phyloP scores from a whole-genome alignment of 2,888 invertebrate genomes.

The Stomorhina lunata region DNA sequence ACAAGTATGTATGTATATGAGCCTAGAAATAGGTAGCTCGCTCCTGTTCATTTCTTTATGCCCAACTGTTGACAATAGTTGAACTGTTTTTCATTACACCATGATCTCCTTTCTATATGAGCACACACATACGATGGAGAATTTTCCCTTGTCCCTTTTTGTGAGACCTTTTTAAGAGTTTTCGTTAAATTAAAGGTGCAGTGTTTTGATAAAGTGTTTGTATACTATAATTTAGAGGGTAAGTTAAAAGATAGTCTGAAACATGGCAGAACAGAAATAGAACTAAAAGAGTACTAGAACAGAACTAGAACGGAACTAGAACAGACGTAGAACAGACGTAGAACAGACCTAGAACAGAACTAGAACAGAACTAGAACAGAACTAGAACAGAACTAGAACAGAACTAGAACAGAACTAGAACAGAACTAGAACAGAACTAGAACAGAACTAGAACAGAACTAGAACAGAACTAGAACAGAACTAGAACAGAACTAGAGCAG shows the following conservation, averaged over 20 bases:
- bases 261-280: too few relatives aligned
- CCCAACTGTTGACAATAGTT: conserved; percentile 53
- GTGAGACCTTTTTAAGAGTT: not conserved
- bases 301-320: not conserved
- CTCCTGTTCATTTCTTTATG: not conserved
- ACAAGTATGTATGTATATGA: too few relatives aligned
- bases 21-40: not conserved
- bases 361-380: not conserved
- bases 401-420: not conserved
- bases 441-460: not conserved
- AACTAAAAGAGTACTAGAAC: not conserved
- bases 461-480: not conserved
- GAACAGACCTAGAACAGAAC: not conserved
- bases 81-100: conserved; percentile 8
- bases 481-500: not conserved
- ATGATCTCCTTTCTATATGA: not conserved
- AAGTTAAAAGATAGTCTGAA: not conserved
- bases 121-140: not conserved
- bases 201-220: not conserved
- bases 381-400: not conserved
- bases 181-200: conserved; percentile 34
- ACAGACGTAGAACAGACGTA: too few relatives aligned
- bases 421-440: not conserved
- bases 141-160: not conserved
- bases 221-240: not conserved